phyloP scores from a whole-genome alignment of 2,888 invertebrate genomes.

The Andrena camellia region DNA sequence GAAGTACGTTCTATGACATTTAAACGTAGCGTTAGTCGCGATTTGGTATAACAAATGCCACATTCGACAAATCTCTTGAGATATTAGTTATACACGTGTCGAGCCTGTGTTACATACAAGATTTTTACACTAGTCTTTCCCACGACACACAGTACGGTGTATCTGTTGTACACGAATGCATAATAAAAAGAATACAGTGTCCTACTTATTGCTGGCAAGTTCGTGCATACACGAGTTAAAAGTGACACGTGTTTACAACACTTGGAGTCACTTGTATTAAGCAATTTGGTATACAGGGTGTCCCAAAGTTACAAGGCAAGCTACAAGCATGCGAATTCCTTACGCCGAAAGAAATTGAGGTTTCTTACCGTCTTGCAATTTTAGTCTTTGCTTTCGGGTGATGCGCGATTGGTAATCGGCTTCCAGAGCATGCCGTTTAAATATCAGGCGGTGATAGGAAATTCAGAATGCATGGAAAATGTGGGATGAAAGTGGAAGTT shows the following conservation, averaged over 20 bases:
- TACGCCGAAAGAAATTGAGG: neutral
- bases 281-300: neutral
- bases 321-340: neutral
- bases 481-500: too few species aligned
- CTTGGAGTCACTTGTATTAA: neutral
- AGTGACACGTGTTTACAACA: slow-evolving; percentile 16
- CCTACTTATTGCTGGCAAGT: slow-evolving; percentile 25
- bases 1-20: slow-evolving; percentile 84
- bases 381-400: neutral
- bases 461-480: too few species aligned
- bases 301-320: neutral
- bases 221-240: slow-evolving; percentile 17
- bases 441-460: too few species aligned
- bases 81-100: slow-evolving; percentile 37
- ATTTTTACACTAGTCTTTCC: slow-evolving; percentile 64
- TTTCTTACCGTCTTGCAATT: neutral
- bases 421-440: too few species aligned
- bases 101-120: slow-evolving; percentile 43
- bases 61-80: slow-evolving; percentile 20
- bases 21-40: slow-evolving; percentile 82
- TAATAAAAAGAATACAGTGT: slow-evolving; percentile 58
- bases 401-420: too few species aligned
- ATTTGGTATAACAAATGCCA: slow-evolving; percentile 72
- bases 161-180: slow-evolving; percentile 57
- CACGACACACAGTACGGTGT: slow-evolving; percentile 32